Evolutionary conservation across 2,113 vertebrate species (phyloP), one percentile per base, ranked within the genome.

Genomic region (Malurus cyaneus): DNA sequence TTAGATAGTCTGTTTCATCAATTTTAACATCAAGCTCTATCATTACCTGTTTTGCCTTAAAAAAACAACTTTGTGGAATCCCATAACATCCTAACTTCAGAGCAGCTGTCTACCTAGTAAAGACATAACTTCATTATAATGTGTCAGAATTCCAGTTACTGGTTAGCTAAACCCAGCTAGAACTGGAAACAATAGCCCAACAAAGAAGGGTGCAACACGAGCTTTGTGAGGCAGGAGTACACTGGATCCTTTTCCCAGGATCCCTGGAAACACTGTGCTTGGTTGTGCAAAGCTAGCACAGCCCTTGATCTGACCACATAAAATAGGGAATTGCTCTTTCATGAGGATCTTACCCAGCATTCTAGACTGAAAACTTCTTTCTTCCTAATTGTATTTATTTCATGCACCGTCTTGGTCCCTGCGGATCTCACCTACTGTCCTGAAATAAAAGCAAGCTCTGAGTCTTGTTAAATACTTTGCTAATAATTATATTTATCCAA

Each of bases 1-100:
- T 94, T 95, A 96, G 80, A 83, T 64, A 96, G 91, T 95, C 96
- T 94, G 92, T 96, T 96, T 95, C 89, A 96, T 95, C 85, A 96
- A 79, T 94, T 92, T 81, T 72, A 93, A 92, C 88, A 94, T 93
- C 86, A 94, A 95, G 91, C 69, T 71, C 83, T 56, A 89, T 91
- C 77, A 71, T 96, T 95, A 95, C 77, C 84, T 93, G 91, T 60
- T 89, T 92, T 89, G 32, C 65, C 73, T 89, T 91, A 26, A 96
- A 86, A 90, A 80, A 65, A 54, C 64, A 92, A 59, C 47, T 84
- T 74, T 31, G 46, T 65, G 80, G 57, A 92, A 94, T 87, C 80
- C 86, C 36, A 13, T 52, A 95, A 47, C 65, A 86, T 86, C 41
- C 25, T 46, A 64, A 78, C 72, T 94, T 87, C 94, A 86, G 80